Base-by-base conservation (phyloP, 2,797 vertebrate species). In the Crax fasciolata region DNA sequence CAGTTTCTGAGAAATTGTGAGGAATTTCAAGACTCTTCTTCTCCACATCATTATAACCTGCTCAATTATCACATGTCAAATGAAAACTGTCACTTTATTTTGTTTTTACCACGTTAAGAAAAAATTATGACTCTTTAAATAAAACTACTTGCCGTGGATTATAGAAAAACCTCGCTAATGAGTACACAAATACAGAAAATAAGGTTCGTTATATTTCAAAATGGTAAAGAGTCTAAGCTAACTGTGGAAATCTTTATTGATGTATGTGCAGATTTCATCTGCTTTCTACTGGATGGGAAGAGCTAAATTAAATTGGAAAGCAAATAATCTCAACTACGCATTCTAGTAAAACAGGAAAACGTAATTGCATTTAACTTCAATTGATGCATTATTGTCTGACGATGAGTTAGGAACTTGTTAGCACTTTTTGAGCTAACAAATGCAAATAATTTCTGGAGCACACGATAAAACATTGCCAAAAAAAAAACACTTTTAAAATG, bases 131-230 rank as follows among this genome's bases (percentile, higher is more conserved):
- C 24, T 38, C 16, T 30, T 20, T 70, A 67, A 77, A 85, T 84
- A 80, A 84, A 90, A 41, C 9, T 35, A 8, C 92, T 76, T 71
- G 32, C 13, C 35, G 55, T 48, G 62, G 28, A 32, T 87, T 93
- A 89, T 49, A 72, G 32, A 30, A 74, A 93, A 94, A 84, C 13
- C n/a, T 83, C 75, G 9, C 25, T 75, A 91, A 92, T 52, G 27
- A 94, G 55, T 84, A 55, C 41, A 78, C 41, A 59, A 72, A 87
- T n/a, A 54, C 0, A 74, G 51, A 49, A 89, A 85, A 79, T 70
- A 89, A 44, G 38, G 67, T 73, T 41, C 68, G 30, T 38, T 86
- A 21, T 23, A 46, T 74, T 94, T 85, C 72, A 83, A 70, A 52
- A 67, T 6, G 62, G 61, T 78, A n/a, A 55, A 55, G 4, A 73